A percentile compares a stretch with the other conserved stretches of the same genome.
These are phyloP conservation scores for Halcyon malimbica DNA, from an alignment of 2,113 vertebrate genomes.

Conservation along the genomic window DNA sequence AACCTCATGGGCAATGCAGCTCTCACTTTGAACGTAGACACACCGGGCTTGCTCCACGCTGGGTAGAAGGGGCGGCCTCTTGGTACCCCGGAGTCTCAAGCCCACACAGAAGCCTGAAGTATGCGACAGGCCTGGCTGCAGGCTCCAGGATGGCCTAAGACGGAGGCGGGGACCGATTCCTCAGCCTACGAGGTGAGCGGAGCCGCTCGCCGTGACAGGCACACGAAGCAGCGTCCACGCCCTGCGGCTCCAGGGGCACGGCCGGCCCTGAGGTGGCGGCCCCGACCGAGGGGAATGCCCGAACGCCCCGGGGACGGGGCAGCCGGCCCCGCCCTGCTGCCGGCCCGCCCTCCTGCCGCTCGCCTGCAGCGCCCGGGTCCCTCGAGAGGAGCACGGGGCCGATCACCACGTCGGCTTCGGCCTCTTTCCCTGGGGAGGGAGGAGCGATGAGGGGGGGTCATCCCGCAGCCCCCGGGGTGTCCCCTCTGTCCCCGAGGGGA, in stretches of 20 bases:
- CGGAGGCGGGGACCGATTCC: not conserved
- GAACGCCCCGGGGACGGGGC: not conserved
- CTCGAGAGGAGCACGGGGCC: not conserved
- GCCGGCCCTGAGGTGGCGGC: not conserved
- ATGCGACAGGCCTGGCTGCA: not conserved
- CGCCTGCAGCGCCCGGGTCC: fast-evolving
- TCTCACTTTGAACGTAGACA: not conserved
- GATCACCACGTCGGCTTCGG: not conserved
- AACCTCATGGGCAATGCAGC: not conserved
- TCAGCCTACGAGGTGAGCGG: not conserved
- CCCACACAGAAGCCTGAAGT: not conserved
- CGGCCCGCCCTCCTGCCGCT: not conserved
- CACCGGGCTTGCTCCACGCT: not conserved
- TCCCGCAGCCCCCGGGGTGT: fast-evolving
- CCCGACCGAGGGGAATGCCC: not conserved
- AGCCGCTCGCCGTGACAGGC: not conserved
- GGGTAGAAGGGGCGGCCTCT: not conserved
- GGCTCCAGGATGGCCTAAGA: not conserved
- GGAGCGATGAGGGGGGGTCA: fast-evolving
- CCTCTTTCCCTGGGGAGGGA: not conserved
- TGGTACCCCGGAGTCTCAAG: not conserved
- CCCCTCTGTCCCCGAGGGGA: fast-evolving
- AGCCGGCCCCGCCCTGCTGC: not conserved
- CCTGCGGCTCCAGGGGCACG: not conserved
- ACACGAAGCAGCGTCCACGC: not conserved